Evolutionary conservation across 2,888 invertebrate genomes (phyloP).

Genomic region (Pyralis farinalis): DNA sequence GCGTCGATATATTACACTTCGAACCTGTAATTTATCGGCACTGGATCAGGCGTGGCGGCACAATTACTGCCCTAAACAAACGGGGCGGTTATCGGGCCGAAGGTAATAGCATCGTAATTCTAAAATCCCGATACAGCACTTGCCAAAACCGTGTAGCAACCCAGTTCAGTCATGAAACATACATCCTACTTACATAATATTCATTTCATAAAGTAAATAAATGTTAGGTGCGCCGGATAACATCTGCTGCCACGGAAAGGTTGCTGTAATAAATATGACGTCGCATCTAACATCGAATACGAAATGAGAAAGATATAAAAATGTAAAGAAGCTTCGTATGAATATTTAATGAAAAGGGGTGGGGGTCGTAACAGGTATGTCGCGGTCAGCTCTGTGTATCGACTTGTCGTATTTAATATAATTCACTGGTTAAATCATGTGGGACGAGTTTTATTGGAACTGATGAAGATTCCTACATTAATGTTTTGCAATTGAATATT

Average conservation of each 20-base stretch:
- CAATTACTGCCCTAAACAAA: conserved; percentile 54
- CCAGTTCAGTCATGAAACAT: background rate
- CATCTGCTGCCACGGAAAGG: conserved; percentile 14
- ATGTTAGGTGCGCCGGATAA: conserved; percentile 2
- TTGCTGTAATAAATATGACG: conserved; percentile 34
- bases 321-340: conserved; percentile 40
- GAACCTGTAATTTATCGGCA: conserved; percentile 54
- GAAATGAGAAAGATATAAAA: conserved; percentile 40
- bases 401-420: conserved; percentile 10
- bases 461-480: background rate
- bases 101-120: conserved; percentile 29
- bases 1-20: conserved; percentile 45
- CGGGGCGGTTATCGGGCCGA: conserved; percentile 43
- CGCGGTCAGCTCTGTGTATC: conserved; percentile 21
- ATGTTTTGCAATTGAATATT: background rate
- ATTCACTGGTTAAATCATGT: background rate
- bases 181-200: conserved; percentile 7
- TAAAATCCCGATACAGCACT: conserved; percentile 21
- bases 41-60: conserved; percentile 46
- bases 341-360: conserved; percentile 43
- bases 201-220: conserved; percentile 8
- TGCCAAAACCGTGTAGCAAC: background rate
- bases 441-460: background rate
- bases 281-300: conserved; percentile 34
- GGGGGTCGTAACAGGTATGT: conserved; percentile 23